Base-by-base conservation (phyloP, 2,113 vertebrate genomes). In the Tyto alba region DNA sequence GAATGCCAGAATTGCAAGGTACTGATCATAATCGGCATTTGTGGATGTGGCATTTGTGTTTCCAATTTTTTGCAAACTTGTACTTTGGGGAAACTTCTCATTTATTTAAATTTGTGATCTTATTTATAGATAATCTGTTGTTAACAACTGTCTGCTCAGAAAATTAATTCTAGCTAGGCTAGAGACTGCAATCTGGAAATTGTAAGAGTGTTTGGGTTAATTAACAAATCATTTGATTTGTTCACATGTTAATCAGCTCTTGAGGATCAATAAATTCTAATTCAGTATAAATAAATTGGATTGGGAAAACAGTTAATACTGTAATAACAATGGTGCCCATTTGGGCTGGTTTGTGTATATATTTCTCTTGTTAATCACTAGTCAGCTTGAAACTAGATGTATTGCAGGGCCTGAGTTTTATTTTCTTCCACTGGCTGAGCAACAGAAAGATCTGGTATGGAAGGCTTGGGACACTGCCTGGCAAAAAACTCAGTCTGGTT, bases 201-300 rank as follows among this genome's bases (percentile, higher is more conserved):
- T 7, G 47, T 89, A 63, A 57, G 34, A 72, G 29, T 84, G 43
- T 73, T 82, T 56, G 38, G 14, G 40, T 89, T 91, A 89, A 97
- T 93, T 84, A 94, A 91, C 36, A 64, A 50, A 41, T 89, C 40
- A 52, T 92, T 89, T 90, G 57, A 73, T 89, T 88, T 95, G 16
- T 91, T 89, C 89, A 72, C 60, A 67, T 88, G 47, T 45, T 90
- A 91, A 93, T 73, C 80, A 82, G 75, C 34, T 96, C 53, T 79
- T 82, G 53, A 95, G 26, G 68, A 91, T 81, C 90, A 91, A 94
- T 94, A 87, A 72, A 94, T 93, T 93, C 50, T 89, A 52, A 63
- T 93, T 89, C 40, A 52, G 71, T 60, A 87, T 84, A 96, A 96
- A 78, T 67, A 92, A 66, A 95, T 73, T 63, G 43, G 64, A 60